Base-by-base conservation (phyloP, 2,888 invertebrate genomes). In the Drosophila imparisetae region DNA sequence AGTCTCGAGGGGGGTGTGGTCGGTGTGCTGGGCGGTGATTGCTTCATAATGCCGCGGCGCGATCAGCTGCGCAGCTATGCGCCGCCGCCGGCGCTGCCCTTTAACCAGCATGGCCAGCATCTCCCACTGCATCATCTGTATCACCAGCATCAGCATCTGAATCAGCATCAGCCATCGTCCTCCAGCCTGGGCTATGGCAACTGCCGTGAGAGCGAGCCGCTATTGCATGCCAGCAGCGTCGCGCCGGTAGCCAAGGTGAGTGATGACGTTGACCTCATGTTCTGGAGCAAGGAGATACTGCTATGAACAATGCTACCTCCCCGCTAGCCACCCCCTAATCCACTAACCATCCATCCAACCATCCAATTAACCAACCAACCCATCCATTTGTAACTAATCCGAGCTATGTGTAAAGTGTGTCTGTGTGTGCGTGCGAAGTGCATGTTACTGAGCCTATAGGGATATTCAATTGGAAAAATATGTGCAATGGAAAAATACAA, bases 241-340 rank as follows among this genome's bases (percentile, higher is more conserved):
- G 91, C 92, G 75, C 92, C 92, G 81, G 90, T 92, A 80, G 92
- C 92, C 81, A 93, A 93, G 92, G 93, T 93, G 92, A 92, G 92
- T 91, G 86, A 80, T 75, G 86, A 84, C 64, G 80, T 78, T 69
- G 85, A 85, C 72, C 78, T 84, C 72, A 80, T 83, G 79, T 78
- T 83, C 75, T 85, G 86, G 82, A 86, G 80, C 81, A 90, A 88
- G 74, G 90, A 90, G 79, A 90, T 90, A 69, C 83, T 89, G n/a
- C 90, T 90, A 32, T 86, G 72, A 86, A 73, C 49, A 57, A 45
- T 40, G 27, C 64, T 3, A 32, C 30, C 34, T 7, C 10, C 40
- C 21, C 24, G 13, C n/a, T 30, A 24, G 10, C 21, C 61, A 32
- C 11, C 24, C 49, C 40, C 11, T 45, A 45, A 45, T 15, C 24